These are phyloP conservation scores for Brachionus koreanus DNA, from an alignment of 1,140 invertebrate species.

Conservation along the genomic window DNA sequence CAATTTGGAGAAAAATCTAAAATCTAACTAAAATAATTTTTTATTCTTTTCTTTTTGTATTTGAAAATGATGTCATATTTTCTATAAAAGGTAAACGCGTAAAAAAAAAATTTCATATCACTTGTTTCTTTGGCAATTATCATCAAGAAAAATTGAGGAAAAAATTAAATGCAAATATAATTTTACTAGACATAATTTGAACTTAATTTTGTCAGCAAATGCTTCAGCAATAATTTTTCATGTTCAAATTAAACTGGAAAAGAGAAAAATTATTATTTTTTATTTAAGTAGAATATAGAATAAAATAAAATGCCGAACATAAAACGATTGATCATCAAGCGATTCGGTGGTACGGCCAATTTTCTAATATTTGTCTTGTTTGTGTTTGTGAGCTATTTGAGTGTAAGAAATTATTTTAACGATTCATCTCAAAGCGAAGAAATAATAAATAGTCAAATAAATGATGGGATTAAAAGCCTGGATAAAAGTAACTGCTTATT, in stretches of 20 bases:
- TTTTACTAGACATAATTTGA: neutral
- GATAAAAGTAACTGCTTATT: neutral
- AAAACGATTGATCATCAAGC: neutral
- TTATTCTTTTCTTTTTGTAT: too few species aligned
- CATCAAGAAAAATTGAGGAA: neutral
- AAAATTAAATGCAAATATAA: neutral
- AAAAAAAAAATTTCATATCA: neutral
- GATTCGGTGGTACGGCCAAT: neutral
- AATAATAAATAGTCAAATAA: neutral
- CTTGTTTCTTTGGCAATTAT: neutral
- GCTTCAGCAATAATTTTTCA: neutral
- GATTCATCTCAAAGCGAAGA: neutral
- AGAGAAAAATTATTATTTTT: neutral
- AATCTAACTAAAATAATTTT: too few species aligned
- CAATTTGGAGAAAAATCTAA: neutral
- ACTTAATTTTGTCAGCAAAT: neutral
- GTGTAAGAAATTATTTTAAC: neutral
- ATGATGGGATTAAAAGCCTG: neutral
- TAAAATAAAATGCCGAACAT: conserved; percentile 11
- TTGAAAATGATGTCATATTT: too few species aligned
- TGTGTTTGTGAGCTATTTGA: neutral
- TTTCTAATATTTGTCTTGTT: neutral
- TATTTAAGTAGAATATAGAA: neutral
- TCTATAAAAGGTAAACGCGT: too few species aligned
- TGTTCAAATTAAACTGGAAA: too few species aligned